Base-by-base conservation (phyloP, 2,888 invertebrate genomes). In the Tiliacea citrago region DNA sequence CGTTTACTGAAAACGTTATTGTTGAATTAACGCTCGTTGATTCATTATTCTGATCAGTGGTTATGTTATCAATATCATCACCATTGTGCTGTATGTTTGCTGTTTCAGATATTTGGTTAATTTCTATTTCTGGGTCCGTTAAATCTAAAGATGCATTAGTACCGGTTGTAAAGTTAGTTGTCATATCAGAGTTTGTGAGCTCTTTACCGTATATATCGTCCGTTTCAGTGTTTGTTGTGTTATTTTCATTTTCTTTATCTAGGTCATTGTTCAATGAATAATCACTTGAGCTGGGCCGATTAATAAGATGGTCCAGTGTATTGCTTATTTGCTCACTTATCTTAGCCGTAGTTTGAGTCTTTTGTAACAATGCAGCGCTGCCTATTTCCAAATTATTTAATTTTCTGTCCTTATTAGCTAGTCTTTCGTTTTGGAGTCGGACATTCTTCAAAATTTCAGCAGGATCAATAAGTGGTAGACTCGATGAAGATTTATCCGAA, bases 361-460 rank as follows among this genome's bases (percentile, higher is more conserved):
- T 89, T 47, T 89, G 88, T 49, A 91, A 78, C 76, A 92, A 79
- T 13, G 76, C 74, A 62, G 86, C 73, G 65, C 89, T 89, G 42
- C 80, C 84, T 74, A 88, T 88, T 84, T 94, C 93, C 68, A 92
- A 86, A 61, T 79, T 82, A 72, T 91, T 88, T 24, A 93, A 81
- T 81, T 88, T 91, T 80, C 90, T 86, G 55, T 94, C 92, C 81
- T 91, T 93, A 69, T 81, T 85, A 57, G 90, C 88, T 12, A 94
- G 74, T 68, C 89, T 90, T 71, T 91, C 88, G 73, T 90, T 89
- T 86, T 91, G 90, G 4, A 85, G 70, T 65, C 77, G 87, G 49
- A 92, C 88, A 60, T 91, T 93, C 78, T 86, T 89, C 45, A 93
- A 86, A 83, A 93, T 93, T 75, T 86, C 89, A 35, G 88, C 84